Base-by-base conservation (phyloP, 2,797 vertebrate genomes). In the Sciurus vulgaris region DNA sequence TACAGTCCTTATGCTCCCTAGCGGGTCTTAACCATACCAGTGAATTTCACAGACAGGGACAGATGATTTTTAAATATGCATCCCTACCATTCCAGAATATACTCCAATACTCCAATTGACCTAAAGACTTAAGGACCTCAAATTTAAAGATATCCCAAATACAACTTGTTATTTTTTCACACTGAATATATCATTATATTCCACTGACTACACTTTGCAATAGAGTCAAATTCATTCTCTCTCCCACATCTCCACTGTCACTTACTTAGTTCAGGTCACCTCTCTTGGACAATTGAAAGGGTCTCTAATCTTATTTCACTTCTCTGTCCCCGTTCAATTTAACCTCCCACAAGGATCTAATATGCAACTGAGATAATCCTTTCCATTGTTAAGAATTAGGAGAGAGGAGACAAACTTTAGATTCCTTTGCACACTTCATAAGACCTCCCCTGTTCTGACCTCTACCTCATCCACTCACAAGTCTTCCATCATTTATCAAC, bases 201-300 rank as follows among this genome's bases (percentile, higher is more conserved):
- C 84, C 51, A 22, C n/a, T 81, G 47, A 47, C 22, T 56, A 61
- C 2, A 49, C 38, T 74, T 92, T 59, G 67, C 69, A 92, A 38
- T 35, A 86, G 49, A 89, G 59, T 94, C 59, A 65, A 70, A 95
- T 35, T 76, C 73, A 9, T 81, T 67, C 54, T 89, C n/a, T 95
- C 90, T 78, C 35, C 63, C 33, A 24, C 8, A 63, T 1, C 47
- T 6, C 54, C 2, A 67, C 4, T 30, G 28, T 65, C 85, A 56
- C 70, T 81, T 69, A 61, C 56, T 91, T 84, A 93, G 79, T 67
- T 93, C 72, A 77, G 85, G 67, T 95, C 61, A 93, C 70, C 13
- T 93, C 82, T 87, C 67, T 20, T 28, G 49, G 56, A 92, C 89
- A 97, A 92, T 0, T 74, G 41, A 76, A 94, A 65, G 49, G 26